A percentile compares a stretch with the other conserved stretches of the same genome.
These are phyloP conservation scores for Lampris incognitus DNA, from an alignment of 2,113 vertebrate genomes.

Conservation along the genomic window DNA sequence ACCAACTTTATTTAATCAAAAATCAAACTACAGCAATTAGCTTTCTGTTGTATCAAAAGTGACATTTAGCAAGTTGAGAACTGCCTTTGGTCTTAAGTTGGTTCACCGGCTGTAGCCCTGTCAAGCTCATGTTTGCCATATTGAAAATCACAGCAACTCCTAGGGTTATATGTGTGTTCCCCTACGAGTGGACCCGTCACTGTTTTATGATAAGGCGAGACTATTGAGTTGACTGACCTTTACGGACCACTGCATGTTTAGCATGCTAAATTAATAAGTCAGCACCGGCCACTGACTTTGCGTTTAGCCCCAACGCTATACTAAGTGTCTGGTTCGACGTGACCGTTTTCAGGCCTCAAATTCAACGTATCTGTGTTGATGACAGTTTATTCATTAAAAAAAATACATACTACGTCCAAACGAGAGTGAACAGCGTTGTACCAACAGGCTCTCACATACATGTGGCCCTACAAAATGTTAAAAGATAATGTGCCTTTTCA, in stretches of 20 bases:
- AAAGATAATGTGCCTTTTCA: fast-evolving
- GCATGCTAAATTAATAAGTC: constrained; percentile 7
- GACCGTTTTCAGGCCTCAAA: constrained; percentile 66
- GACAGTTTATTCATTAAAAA: constrained; percentile 78
- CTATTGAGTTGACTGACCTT: not conserved
- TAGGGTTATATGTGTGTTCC: not conserved
- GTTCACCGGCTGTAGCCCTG: not conserved
- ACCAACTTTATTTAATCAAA: not conserved
- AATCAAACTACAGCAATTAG: not conserved
- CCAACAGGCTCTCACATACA: not conserved
- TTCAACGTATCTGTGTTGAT: constrained; percentile 68
- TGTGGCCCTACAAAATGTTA: not conserved
- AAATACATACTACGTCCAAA: constrained; percentile 18
- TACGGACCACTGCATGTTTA: constrained; percentile 12
- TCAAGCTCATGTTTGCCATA: constrained; percentile 8
- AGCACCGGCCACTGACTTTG: constrained; percentile 12
- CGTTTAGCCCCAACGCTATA: not conserved
- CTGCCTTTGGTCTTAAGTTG: not conserved
- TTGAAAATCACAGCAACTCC: constrained; percentile 7
- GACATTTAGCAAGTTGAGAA: not conserved
- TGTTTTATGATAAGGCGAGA: not conserved
- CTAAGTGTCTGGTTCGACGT: constrained; percentile 27
- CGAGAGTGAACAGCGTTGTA: constrained; percentile 19
- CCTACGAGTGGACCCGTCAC: not conserved
- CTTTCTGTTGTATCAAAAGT: not conserved